phyloP scores from a whole-genome alignment of 1,140 invertebrate genomes.

The Cotesia chilonis region DNA sequence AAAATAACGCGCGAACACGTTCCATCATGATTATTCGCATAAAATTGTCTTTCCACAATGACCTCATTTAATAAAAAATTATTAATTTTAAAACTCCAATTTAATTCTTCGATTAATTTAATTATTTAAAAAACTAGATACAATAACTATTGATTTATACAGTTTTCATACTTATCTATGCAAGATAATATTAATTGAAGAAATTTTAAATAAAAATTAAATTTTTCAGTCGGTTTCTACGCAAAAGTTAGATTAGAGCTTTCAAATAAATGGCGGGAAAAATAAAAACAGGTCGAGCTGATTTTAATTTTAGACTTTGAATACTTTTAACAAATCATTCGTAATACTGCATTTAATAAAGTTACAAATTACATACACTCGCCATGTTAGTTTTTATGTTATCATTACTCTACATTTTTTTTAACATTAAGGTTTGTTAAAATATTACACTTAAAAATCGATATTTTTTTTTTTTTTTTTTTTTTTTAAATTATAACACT shows the following conservation, averaged over 20 bases:
- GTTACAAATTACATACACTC: background rate
- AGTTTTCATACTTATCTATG: too few species aligned
- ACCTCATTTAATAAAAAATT: too few species aligned
- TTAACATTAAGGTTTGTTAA: slow-evolving; percentile 30
- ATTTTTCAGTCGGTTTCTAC: too few species aligned
- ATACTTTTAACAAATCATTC: slow-evolving; percentile 9
- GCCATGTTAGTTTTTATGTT: slow-evolving; percentile 32
- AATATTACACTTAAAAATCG: background rate
- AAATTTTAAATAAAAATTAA: too few species aligned
- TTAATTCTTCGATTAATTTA: too few species aligned
- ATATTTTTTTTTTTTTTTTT: background rate
- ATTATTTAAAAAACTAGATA: too few species aligned
- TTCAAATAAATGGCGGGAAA: slow-evolving; percentile 30
- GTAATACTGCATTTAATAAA: slow-evolving; percentile 23
- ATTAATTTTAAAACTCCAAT: too few species aligned
- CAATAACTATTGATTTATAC: too few species aligned
- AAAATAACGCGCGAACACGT: slow-evolving; percentile 15
- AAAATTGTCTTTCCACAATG: too few species aligned
- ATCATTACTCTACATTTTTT: slow-evolving; percentile 30
- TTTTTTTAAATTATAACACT: too few species aligned
- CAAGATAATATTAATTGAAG: too few species aligned
- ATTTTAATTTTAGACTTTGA: slow-evolving; percentile 34
- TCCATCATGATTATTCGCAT: background rate
- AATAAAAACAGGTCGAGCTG: slow-evolving; percentile 5
- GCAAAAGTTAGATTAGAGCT: background rate